Conservation (phyloP, 2,797 vertebrate species). For the Oreochromis grahami region DNA sequence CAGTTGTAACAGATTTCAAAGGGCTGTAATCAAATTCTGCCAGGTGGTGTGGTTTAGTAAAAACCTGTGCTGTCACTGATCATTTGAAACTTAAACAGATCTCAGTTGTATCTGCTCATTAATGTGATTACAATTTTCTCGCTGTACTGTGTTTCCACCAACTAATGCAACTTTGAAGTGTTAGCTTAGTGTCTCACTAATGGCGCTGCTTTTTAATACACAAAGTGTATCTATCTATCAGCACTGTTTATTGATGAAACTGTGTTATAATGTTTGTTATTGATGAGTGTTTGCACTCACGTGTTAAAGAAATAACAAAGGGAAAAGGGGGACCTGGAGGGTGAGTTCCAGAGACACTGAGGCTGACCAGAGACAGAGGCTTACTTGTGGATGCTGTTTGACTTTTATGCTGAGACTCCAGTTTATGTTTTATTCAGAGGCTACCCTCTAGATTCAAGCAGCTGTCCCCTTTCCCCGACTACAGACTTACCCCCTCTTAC, state of each 20-base stretch:
- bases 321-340: background rate
- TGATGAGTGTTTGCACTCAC: background rate
- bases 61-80: background rate
- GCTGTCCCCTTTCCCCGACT: constrained; percentile 46
- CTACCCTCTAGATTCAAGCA: constrained; percentile 47
- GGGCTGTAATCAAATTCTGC: background rate
- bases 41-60: background rate
- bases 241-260: background rate
- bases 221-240: background rate
- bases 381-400: constrained; percentile 63
- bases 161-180: constrained; percentile 8
- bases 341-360: constrained; percentile 17
- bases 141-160: background rate
- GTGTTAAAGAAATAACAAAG: background rate
- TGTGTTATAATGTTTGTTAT: background rate
- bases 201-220: constrained; percentile 14
- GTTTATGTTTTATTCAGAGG: constrained; percentile 69
- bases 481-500: background rate
- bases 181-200: constrained; percentile 14
- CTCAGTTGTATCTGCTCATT: background rate
- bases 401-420: constrained; percentile 37
- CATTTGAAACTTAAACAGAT: background rate
- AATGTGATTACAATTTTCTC: constrained; percentile 6
- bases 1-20: background rate
- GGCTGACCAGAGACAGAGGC: constrained; percentile 55